These are phyloP conservation scores for Gorsachius magnificus DNA, from an alignment of 2,797 vertebrate species.

Conservation along the genomic window DNA sequence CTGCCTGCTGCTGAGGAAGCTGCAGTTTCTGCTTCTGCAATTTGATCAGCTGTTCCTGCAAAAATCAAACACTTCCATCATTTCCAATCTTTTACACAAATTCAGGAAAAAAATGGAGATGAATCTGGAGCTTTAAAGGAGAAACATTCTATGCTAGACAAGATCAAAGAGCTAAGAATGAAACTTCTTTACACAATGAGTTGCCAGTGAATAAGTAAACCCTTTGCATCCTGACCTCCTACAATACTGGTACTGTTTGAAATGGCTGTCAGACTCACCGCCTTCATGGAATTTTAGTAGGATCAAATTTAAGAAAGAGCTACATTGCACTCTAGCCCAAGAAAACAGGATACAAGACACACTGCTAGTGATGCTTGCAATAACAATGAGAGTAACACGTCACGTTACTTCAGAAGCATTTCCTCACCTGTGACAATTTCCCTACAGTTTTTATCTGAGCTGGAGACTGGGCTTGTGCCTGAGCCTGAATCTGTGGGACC, in stretches of 20 bases:
- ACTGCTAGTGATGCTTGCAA: not conserved
- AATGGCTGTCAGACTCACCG: not conserved
- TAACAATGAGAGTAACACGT: not conserved
- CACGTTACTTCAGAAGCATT: rapidly evolving
- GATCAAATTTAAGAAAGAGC: not conserved
- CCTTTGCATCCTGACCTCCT: not conserved
- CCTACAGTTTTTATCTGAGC: conserved; percentile 87
- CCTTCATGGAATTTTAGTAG: not conserved
- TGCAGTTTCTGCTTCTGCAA: conserved; percentile 93
- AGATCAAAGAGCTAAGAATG: not conserved
- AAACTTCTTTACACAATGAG: not conserved
- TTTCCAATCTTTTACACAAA: not conserved
- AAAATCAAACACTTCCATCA: not conserved
- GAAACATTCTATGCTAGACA: not conserved
- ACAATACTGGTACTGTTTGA: rapidly evolving
- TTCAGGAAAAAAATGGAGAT: not conserved
- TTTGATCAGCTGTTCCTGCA: conserved; percentile 88
- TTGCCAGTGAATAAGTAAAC: not conserved
- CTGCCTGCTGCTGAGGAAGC: conserved; percentile 81
- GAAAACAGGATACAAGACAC: not conserved
- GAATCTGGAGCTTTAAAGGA: not conserved
- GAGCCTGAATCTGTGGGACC: conserved; percentile 78
- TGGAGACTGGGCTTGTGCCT: conserved; percentile 75
- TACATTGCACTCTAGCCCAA: not conserved
- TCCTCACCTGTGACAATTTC: conserved; percentile 85